Evolutionary conservation across 2,113 vertebrate species (phyloP).

Genomic region (Lethenteron reissneri): DNA sequence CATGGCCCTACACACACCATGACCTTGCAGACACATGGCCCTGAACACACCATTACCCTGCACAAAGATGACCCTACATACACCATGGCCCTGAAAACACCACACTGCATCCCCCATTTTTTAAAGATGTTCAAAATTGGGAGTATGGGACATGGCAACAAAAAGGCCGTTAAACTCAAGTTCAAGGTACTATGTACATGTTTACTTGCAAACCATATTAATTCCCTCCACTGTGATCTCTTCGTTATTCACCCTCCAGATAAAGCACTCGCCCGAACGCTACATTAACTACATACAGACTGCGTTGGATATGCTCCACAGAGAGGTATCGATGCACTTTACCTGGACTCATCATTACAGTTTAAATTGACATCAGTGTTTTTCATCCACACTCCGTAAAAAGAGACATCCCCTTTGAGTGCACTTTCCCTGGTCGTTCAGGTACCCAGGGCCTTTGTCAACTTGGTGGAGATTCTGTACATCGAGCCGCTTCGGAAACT

Average conservation of each 20-base stretch:
- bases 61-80: too few species aligned
- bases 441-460: constrained; percentile 55
- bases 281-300: constrained; percentile 36
- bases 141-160: background rate
- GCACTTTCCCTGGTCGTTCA: constrained; percentile 17
- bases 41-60: too few species aligned
- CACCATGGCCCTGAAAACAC: too few species aligned
- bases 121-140: background rate
- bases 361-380: constrained; percentile 12
- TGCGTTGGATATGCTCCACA: constrained; percentile 45
- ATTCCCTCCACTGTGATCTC: background rate
- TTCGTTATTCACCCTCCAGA: constrained; percentile 19
- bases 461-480: constrained; percentile 44
- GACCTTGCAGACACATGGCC: too few species aligned
- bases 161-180: background rate
- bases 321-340: constrained; percentile 30
- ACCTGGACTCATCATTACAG: constrained; percentile 13
- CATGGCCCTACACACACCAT: too few species aligned
- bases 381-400: constrained; percentile 15
- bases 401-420: constrained; percentile 10
- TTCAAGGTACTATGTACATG: background rate
- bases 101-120: too few species aligned
- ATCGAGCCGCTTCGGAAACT: constrained; percentile 32
- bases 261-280: constrained; percentile 24
- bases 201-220: background rate